Conservation (phyloP, 2,113 vertebrate genomes). For the Nothobranchius kuhntae region DNA sequence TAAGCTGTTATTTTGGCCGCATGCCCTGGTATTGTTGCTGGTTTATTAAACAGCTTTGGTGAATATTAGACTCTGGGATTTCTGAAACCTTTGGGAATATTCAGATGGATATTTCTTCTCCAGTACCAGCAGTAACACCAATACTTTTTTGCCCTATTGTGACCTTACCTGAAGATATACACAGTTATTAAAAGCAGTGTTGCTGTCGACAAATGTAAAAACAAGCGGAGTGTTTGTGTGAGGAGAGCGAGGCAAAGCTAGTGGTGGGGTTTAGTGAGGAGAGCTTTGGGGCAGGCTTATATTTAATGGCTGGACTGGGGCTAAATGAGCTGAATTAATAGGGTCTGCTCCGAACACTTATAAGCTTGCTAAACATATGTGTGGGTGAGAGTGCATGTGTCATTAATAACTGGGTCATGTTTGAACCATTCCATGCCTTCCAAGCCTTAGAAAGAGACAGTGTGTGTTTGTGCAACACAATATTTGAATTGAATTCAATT, state of each 20-base stretch:
- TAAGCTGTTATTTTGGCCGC: slow-evolving; percentile 29
- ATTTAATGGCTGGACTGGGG: slow-evolving; percentile 76
- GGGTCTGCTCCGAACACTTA: slow-evolving; percentile 73
- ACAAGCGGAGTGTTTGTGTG: slow-evolving; percentile 6
- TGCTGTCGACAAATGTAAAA: slow-evolving; percentile 10
- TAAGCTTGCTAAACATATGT: slow-evolving; percentile 75
- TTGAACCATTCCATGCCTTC: slow-evolving; percentile 62
- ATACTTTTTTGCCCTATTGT: slow-evolving; percentile 24
- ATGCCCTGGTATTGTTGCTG: slow-evolving; percentile 16
- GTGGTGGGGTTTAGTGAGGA: slow-evolving; percentile 53
- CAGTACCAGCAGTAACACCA: slow-evolving; percentile 3
- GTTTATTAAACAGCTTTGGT: slow-evolving; percentile 36
- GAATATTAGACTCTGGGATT: slow-evolving; percentile 35
- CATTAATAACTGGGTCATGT: slow-evolving; percentile 70
- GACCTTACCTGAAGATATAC: slow-evolving; percentile 19
- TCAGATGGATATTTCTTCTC: slow-evolving; percentile 33
- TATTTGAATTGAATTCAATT: slow-evolving; percentile 17
- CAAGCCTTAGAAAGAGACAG: slow-evolving; percentile 24
- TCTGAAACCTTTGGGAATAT: slow-evolving; percentile 24
- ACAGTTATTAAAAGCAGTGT: slow-evolving; percentile 13
- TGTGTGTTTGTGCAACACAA: slow-evolving; percentile 40
- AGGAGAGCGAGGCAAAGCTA: slow-evolving; percentile 21
- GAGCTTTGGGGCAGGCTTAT: slow-evolving; percentile 70
- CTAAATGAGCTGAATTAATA: slow-evolving; percentile 82
- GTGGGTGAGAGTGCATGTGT: slow-evolving; percentile 45